Evolutionary conservation across 2,797 vertebrate genomes (phyloP).

Genomic region (Sebastes minor): DNA sequence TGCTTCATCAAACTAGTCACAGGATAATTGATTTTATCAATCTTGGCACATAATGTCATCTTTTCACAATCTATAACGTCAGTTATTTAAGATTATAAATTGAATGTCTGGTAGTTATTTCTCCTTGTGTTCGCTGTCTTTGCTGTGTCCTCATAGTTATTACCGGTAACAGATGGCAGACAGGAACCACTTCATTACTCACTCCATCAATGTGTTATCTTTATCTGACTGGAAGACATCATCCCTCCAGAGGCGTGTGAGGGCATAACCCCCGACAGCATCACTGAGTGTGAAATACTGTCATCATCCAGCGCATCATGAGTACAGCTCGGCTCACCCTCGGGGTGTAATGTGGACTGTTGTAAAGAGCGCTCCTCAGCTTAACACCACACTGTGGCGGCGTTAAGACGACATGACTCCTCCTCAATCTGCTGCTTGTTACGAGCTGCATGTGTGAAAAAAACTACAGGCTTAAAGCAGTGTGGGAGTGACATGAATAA

Average conservation of each 20-base stretch:
- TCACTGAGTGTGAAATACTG: constrained; percentile 20
- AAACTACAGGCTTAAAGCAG: neutral
- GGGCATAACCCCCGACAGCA: constrained; percentile 5
- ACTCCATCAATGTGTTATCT: constrained; percentile 18
- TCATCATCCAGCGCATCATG: constrained; percentile 26
- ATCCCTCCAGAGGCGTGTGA: constrained; percentile 16
- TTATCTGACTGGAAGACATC: constrained; percentile 13
- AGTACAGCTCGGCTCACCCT: neutral
- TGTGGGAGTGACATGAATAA: constrained; percentile 34
- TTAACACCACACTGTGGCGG: neutral
- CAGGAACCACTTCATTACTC: constrained; percentile 19
- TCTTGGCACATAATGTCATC: neutral
- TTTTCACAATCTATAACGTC: neutral
- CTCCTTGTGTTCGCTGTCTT: neutral
- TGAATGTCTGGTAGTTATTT: neutral
- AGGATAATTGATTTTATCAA: neutral
- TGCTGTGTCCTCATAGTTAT: neutral
- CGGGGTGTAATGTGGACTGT: neutral
- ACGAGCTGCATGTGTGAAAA: neutral
- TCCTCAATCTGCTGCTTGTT: constrained; percentile 3
- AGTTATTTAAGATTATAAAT: neutral
- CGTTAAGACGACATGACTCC: neutral
- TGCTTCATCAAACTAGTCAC: neutral
- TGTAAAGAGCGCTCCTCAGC: neutral
- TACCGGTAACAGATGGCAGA: constrained; percentile 18